Conservation (phyloP, 2,797 vertebrate species). For the Danio jaintianensis region DNA sequence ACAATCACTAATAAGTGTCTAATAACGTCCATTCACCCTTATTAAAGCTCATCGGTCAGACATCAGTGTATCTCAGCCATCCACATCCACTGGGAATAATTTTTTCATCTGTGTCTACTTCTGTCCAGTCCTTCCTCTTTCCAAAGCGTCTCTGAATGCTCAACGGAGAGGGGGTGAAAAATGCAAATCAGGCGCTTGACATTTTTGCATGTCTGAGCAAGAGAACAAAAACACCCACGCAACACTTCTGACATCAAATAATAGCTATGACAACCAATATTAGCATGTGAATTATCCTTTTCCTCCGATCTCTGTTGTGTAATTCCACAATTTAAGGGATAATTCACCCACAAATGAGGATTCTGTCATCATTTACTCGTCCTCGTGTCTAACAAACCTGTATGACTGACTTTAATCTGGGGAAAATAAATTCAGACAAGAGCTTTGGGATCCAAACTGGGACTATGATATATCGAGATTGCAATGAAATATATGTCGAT, state of each 20-base stretch:
- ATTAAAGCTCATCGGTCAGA: neutral
- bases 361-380: neutral
- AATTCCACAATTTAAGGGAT: slow-evolving; percentile 18
- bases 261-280: slow-evolving; percentile 29
- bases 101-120: slow-evolving; percentile 21
- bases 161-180: slow-evolving; percentile 23
- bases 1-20: neutral
- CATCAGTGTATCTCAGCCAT: neutral
- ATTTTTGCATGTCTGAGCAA: slow-evolving; percentile 56
- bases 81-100: slow-evolving; percentile 8
- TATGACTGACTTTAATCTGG: neutral
- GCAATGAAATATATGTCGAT: too few relatives aligned
- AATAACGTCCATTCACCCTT: neutral
- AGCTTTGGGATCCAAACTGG: neutral
- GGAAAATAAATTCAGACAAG: neutral
- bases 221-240: slow-evolving; percentile 56
- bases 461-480: too few relatives aligned
- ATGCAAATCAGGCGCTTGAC: slow-evolving; percentile 48
- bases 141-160: slow-evolving; percentile 5
- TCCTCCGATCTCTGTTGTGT: neutral
- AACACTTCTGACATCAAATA: slow-evolving; percentile 52
- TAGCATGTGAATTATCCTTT: slow-evolving; percentile 14
- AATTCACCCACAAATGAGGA: neutral
- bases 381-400: neutral
- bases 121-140: slow-evolving; percentile 10